Conservation (phyloP, 1,140 invertebrate species). For the Saccostrea echinata region DNA sequence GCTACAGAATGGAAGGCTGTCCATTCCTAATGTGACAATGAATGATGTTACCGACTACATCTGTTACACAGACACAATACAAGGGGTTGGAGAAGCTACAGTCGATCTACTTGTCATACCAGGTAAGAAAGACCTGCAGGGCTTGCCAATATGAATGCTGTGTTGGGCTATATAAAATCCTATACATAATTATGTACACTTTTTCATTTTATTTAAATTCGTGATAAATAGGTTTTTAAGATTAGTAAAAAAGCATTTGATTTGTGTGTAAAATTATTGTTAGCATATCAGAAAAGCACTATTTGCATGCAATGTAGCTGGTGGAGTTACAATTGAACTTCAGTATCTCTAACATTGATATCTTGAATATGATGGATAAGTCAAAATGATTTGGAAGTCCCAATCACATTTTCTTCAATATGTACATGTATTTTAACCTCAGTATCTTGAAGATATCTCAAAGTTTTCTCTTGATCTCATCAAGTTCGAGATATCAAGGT, state of each 20-base stretch:
- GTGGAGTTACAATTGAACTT: too few species aligned
- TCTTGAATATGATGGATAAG: too few species aligned
- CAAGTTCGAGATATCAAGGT: neutral
- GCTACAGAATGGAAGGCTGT: constrained; percentile 47
- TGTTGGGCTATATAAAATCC: neutral
- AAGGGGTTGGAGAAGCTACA: constrained; percentile 23
- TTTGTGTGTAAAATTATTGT: too few species aligned
- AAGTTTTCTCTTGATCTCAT: neutral
- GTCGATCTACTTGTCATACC: constrained; percentile 46
- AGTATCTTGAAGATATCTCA: too few species aligned
- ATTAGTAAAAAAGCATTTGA: too few species aligned
- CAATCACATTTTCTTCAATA: neutral
- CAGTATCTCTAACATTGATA: neutral
- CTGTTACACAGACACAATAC: constrained; percentile 36
- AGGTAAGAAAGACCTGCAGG: constrained; percentile 2
- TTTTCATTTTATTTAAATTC: too few species aligned
- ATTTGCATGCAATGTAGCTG: too few species aligned
- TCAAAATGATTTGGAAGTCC: neutral
- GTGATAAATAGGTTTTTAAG: too few species aligned
- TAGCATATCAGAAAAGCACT: too few species aligned
- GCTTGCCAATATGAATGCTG: neutral
- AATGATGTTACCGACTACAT: constrained; percentile 53
- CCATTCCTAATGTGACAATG: constrained; percentile 44
- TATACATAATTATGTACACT: too few species aligned
- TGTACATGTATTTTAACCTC: too few species aligned